These are phyloP conservation scores for Eriocheir sinensis DNA, from an alignment of 1,140 invertebrate genomes.

Conservation along the genomic window DNA sequence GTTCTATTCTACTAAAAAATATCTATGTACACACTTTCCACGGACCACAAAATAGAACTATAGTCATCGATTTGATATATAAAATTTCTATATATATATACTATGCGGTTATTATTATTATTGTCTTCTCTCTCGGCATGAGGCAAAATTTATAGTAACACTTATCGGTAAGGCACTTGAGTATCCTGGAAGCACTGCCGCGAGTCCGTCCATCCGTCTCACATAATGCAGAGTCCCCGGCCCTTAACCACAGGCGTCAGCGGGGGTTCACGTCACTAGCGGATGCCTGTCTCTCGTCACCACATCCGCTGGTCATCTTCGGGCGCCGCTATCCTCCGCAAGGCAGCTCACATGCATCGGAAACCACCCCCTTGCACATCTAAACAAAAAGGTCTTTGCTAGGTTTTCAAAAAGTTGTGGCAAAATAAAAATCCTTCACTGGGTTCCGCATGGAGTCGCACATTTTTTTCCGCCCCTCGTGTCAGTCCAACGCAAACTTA, in stretches of 20 bases:
- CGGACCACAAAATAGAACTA: constrained; percentile 67
- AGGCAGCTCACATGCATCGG: neutral
- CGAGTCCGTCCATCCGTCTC: neutral
- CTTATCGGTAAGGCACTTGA: constrained; percentile 72
- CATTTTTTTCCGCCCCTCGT: neutral
- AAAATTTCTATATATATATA: constrained; percentile 47
- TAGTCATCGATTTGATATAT: constrained; percentile 47
- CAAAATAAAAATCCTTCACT: neutral
- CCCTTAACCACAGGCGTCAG: neutral
- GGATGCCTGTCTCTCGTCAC: no score
- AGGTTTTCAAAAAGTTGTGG: neutral
- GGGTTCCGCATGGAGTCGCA: neutral
- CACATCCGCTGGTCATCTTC: neutral
- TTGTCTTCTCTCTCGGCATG: neutral
- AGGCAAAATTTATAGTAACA: constrained; percentile 67
- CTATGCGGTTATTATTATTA: constrained; percentile 49
- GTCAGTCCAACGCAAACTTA: neutral
- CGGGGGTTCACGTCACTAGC: neutral
- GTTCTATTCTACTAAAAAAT: constrained; percentile 63
- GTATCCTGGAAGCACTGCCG: constrained; percentile 69
- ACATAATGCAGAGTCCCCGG: neutral
- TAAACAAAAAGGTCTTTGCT: neutral
- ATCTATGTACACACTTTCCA: constrained; percentile 46
- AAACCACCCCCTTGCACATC: neutral
- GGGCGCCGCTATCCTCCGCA: neutral